Conservation (phyloP, 1,140 invertebrate genomes). For the Goniozus legneri region DNA sequence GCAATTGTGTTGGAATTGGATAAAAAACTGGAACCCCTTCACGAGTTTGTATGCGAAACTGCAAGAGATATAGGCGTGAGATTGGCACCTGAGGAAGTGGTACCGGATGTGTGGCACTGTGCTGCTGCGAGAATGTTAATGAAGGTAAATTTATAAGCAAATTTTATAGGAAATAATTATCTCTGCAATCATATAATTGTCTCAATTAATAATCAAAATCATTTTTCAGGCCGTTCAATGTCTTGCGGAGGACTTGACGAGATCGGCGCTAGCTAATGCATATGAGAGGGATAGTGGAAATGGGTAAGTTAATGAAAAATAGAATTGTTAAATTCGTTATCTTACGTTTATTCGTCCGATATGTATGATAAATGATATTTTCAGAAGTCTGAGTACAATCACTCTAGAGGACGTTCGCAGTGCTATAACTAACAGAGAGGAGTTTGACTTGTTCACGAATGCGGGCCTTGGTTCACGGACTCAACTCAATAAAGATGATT, state of each 20-base stretch:
- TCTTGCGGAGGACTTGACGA: slow-evolving; percentile 39
- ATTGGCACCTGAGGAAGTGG: slow-evolving; percentile 38
- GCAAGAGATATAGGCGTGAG: slow-evolving; percentile 37
- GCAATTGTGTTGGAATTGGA: slow-evolving; percentile 31
- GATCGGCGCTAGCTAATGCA: slow-evolving; percentile 39
- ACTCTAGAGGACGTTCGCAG: slow-evolving; percentile 35
- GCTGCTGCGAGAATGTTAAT: slow-evolving; percentile 36
- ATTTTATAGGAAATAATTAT: neutral
- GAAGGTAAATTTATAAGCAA: slow-evolving; percentile 21
- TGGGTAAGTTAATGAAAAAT: slow-evolving; percentile 14
- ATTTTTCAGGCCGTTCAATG: slow-evolving; percentile 35
- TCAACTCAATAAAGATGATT: neutral
- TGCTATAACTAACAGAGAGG: slow-evolving; percentile 38
- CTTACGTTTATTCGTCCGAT: slow-evolving; percentile 4
- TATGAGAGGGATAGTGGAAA: slow-evolving; percentile 32
- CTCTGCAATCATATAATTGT: neutral
- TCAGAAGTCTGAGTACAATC: slow-evolving; percentile 26
- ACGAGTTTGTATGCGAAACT: slow-evolving; percentile 36
- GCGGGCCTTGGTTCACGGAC: slow-evolving; percentile 35
- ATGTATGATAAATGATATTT: slow-evolving; percentile 19
- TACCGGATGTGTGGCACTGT: slow-evolving; percentile 34
- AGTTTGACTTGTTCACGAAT: slow-evolving; percentile 50
- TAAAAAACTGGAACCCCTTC: slow-evolving; percentile 22
- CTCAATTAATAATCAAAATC: neutral
- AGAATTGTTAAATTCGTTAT: neutral